phyloP scores from a whole-genome alignment of 2,888 invertebrate species.

The Drosophila koepferae region DNA sequence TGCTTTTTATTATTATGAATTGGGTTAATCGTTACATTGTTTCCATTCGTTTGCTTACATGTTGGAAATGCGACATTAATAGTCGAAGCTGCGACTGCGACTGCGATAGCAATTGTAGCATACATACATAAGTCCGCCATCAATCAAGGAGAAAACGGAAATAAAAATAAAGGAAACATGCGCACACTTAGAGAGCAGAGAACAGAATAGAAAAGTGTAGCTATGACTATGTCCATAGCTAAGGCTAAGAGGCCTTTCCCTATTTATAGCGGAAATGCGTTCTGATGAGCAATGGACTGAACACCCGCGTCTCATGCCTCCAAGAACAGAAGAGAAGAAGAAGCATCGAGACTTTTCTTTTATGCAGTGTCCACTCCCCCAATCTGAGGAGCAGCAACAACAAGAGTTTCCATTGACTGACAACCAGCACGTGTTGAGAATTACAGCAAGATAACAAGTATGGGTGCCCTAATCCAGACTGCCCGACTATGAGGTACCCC shows the following conservation, averaged over 20 bases:
- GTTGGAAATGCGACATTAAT: constrained; percentile 60
- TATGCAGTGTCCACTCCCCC: neutral
- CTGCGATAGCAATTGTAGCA: constrained; percentile 32
- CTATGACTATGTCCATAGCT: neutral
- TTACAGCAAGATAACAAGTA: neutral
- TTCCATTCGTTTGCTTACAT: constrained; percentile 50
- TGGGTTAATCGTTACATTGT: constrained; percentile 64
- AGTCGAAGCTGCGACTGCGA: constrained; percentile 29
- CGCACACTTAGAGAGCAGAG: constrained; percentile 34
- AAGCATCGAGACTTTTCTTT: neutral
- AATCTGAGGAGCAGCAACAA: neutral
- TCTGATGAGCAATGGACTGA: constrained; percentile 77
- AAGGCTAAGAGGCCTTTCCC: constrained; percentile 9
- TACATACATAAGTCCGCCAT: constrained; percentile 72
- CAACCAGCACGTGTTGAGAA: constrained; percentile 63
- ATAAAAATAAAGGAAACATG: constrained; percentile 64
- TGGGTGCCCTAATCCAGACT: neutral
- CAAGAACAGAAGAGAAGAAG: neutral
- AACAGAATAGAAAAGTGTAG: constrained; percentile 14
- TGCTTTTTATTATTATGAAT: constrained; percentile 64
- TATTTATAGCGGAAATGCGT: constrained; percentile 72
- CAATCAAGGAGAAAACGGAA: constrained; percentile 72
- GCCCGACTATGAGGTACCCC: neutral
- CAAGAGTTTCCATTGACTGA: constrained; percentile 36
- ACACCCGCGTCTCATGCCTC: constrained; percentile 61